Percentiles rank a stretch among this genome's conserved stretches.
These are phyloP conservation scores for Telmatochromis sp. DNA, from an alignment of 2,113 vertebrate genomes.

Conservation along the genomic window DNA sequence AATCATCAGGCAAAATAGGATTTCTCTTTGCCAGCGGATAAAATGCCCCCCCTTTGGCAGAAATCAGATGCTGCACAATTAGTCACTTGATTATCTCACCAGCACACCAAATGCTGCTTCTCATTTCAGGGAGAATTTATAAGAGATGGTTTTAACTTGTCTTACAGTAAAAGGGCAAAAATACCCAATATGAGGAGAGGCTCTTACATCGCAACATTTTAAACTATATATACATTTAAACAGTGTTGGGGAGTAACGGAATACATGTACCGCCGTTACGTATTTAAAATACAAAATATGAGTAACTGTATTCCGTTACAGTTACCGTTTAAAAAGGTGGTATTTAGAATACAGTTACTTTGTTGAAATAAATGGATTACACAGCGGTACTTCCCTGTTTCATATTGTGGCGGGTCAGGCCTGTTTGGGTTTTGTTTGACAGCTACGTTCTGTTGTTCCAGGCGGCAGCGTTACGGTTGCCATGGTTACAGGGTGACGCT, in stretches of 20 bases:
- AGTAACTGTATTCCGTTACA: too few relatives aligned
- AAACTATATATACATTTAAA: background rate
- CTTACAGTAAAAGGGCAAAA: background rate
- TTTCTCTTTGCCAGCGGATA: constrained; percentile 24
- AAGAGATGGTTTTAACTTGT: background rate
- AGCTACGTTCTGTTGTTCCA: fast-evolving
- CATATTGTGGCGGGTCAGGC: too few relatives aligned
- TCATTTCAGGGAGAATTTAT: background rate
- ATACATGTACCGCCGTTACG: too few relatives aligned
- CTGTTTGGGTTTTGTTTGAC: too few relatives aligned
- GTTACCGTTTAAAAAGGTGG: too few relatives aligned
- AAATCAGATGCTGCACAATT: constrained; percentile 51
- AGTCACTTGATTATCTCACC: constrained; percentile 58
- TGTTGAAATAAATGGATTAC: too few relatives aligned
- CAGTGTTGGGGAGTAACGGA: too few relatives aligned
- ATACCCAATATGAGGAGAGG: background rate
- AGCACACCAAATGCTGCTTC: constrained; percentile 35
- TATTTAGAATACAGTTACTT: too few relatives aligned
- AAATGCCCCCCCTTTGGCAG: constrained; percentile 31
- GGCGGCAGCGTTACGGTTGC: fast-evolving
- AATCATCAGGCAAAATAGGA: constrained; percentile 18
- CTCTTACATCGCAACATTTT: background rate
- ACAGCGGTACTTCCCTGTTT: fast-evolving
- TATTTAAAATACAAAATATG: too few relatives aligned
- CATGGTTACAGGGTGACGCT: too few relatives aligned